phyloP scores from a whole-genome alignment of 2,113 vertebrate genomes.

The Actinemys pallida region DNA sequence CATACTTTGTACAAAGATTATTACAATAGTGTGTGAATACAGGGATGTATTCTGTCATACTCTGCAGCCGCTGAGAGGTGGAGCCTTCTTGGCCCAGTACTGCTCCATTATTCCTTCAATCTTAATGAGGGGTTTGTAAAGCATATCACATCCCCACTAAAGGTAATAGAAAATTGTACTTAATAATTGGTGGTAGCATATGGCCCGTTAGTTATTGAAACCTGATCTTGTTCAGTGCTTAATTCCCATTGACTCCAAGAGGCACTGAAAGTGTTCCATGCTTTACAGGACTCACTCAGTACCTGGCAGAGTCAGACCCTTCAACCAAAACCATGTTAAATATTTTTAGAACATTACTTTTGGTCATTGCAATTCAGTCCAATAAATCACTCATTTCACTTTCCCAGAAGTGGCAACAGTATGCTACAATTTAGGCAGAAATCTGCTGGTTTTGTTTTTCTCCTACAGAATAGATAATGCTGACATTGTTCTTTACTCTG shows the following conservation, averaged over 20 bases:
- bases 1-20: not conserved
- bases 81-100: not conserved
- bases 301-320: not conserved
- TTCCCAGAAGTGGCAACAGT: not conserved
- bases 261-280: not conserved
- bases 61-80: not conserved
- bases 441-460: not conserved
- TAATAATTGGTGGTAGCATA: not conserved
- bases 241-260: not conserved
- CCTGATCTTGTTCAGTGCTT: not conserved
- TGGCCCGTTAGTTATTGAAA: not conserved
- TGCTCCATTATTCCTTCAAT: not conserved
- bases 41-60: not conserved
- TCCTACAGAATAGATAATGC: not conserved
- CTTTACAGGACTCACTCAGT: not conserved
- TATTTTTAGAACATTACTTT: not conserved
- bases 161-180: fast-evolving
- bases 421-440: not conserved
- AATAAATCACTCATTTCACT: not conserved
- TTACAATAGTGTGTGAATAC: not conserved
- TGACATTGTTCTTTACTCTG: not conserved
- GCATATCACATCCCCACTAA: not conserved
- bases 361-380: not conserved
- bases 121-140: not conserved
- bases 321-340: not conserved